Conservation (phyloP, 2,113 vertebrate species). For the Semnornis frantzii region DNA sequence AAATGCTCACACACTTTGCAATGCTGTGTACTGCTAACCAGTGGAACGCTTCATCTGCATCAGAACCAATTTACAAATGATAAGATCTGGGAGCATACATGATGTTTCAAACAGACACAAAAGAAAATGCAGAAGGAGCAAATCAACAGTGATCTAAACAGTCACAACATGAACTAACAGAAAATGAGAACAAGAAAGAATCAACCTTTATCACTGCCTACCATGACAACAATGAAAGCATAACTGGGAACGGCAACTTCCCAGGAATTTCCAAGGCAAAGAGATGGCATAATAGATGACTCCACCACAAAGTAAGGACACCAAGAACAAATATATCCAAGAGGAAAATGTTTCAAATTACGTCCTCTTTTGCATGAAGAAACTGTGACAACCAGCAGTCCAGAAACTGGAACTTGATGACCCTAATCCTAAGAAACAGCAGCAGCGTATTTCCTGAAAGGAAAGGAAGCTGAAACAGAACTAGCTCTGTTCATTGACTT, state of each 20-base stretch:
- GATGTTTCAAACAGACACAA: neutral
- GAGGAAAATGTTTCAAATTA: neutral
- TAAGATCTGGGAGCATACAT: rapidly evolving
- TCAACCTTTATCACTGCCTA: neutral
- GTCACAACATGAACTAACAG: neutral
- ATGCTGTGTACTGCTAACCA: neutral
- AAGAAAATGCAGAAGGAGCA: neutral
- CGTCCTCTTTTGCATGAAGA: neutral
- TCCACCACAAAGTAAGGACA: neutral
- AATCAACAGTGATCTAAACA: neutral
- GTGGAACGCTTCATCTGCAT: neutral
- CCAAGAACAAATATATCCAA: neutral
- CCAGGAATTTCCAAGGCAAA: neutral
- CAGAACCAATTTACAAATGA: neutral
- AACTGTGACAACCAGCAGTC: neutral
- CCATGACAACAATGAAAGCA: neutral
- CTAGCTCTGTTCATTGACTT: too few species aligned
- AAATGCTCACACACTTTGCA: neutral
- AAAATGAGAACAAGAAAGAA: neutral
- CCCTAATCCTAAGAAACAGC: neutral
- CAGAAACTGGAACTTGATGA: neutral
- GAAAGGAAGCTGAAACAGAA: too few species aligned
- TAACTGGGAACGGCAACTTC: neutral
- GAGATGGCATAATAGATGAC: neutral
- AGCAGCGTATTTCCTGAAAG: neutral